These are phyloP conservation scores for Drosophila sproati DNA, from an alignment of 1,140 invertebrate species.

Conservation along the genomic window DNA sequence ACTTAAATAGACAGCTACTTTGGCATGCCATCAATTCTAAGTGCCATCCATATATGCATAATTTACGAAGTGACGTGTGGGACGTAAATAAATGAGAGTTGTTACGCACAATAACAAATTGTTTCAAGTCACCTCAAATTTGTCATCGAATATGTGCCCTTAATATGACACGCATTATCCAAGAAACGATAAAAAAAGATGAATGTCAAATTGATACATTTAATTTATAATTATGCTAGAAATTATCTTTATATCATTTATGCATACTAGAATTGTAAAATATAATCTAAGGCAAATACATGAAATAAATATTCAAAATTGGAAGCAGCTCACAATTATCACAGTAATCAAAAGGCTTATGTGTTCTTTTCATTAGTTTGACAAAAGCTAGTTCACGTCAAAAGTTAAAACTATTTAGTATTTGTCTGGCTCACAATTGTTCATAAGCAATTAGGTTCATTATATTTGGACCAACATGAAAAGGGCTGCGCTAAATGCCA, in stretches of 20 bases:
- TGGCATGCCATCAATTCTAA: conserved; percentile 10
- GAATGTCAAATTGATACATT: neutral
- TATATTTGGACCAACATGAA: neutral
- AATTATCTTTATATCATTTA: too few species aligned
- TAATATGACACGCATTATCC: neutral
- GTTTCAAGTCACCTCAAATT: neutral
- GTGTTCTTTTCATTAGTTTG: neutral
- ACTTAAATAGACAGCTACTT: conserved; percentile 16
- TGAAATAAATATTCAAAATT: too few species aligned
- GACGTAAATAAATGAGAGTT: conserved; percentile 13
- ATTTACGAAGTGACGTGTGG: conserved; percentile 12
- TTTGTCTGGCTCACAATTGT: neutral
- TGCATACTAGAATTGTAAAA: too few species aligned
- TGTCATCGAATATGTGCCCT: conserved; percentile 1
- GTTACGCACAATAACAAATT: conserved; percentile 11
- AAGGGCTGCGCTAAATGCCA: neutral
- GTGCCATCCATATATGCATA: conserved; percentile 11
- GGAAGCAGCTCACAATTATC: too few species aligned
- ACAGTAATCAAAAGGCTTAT: too few species aligned
- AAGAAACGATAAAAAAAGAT: neutral
- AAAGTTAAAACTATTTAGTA: neutral
- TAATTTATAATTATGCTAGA: too few species aligned
- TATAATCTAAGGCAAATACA: too few species aligned
- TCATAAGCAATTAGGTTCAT: neutral
- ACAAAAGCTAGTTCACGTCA: neutral